Evolutionary conservation across 2,113 vertebrate species (phyloP).

Genomic region (Cyanoramphus novaezelandiae): DNA sequence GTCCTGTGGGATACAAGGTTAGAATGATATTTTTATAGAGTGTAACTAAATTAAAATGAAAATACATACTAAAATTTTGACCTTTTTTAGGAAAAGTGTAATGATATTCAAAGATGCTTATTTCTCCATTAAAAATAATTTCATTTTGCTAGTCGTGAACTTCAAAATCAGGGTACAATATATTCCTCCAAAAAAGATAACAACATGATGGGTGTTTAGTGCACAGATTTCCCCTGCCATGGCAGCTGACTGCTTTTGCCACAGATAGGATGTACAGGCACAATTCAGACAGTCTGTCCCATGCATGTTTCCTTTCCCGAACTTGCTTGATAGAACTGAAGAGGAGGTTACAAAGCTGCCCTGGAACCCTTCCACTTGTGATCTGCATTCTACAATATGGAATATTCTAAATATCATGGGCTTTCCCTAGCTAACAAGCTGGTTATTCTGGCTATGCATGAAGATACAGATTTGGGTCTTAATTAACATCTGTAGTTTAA

Average conservation of each 20-base stretch:
- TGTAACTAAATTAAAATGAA: not conserved
- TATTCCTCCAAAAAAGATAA: not conserved
- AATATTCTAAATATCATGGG: constrained; percentile 65
- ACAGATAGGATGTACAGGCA: not conserved
- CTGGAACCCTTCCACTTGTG: constrained; percentile 43
- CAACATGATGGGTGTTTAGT: not conserved
- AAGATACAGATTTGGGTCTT: constrained; percentile 67
- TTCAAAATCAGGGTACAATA: not conserved
- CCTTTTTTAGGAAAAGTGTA: not conserved
- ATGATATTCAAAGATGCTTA: not conserved
- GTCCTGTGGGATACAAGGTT: not conserved
- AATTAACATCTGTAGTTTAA: constrained; percentile 70
- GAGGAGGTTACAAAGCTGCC: constrained; percentile 38
- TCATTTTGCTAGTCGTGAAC: not conserved
- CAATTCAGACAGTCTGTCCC: constrained; percentile 7
- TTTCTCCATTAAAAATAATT: not conserved
- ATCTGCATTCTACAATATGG: constrained; percentile 51
- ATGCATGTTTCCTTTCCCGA: not conserved
- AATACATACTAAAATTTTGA: not conserved
- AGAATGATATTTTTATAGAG: not conserved
- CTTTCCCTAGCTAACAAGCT: constrained; percentile 59
- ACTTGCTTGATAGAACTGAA: constrained; percentile 12
- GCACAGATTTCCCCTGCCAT: not conserved
- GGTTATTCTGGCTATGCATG: constrained; percentile 63
- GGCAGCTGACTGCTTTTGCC: not conserved